Percentiles rank a stretch among this genome's conserved stretches.
These are phyloP conservation scores for Microvelia longipes DNA, from an alignment of 1,140 invertebrate genomes.

Conservation along the genomic window DNA sequence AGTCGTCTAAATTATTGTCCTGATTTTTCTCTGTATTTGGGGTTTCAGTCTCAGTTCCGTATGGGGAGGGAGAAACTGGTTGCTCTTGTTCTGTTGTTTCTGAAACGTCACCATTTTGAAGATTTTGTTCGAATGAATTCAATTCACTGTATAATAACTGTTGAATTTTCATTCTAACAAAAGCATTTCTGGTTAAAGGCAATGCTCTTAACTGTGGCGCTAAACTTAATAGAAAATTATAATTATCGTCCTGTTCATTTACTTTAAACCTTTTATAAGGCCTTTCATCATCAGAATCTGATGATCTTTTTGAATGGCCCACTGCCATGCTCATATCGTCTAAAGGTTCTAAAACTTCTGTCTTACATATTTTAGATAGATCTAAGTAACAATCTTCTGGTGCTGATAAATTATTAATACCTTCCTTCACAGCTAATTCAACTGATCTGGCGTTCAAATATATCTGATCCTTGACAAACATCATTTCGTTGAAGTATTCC, in stretches of 20 bases:
- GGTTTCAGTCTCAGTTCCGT: not conserved
- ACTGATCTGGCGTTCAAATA: conserved; percentile 2
- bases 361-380: not conserved
- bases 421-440: not conserved
- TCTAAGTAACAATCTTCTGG: not conserved
- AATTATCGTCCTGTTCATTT: conserved; percentile 26
- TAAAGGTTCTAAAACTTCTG: not conserved
- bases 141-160: conserved; percentile 28
- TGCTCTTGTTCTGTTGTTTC: not conserved
- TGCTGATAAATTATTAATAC: not conserved
- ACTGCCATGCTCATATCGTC: not conserved
- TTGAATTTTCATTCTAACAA: conserved; percentile 29
- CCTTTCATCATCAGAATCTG: not conserved
- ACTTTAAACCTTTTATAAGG: conserved; percentile 13
- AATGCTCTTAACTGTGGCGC: conserved; percentile 26
- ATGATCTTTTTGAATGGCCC: not conserved
- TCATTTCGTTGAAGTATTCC: conserved; percentile 16
- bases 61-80: not conserved
- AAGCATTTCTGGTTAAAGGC: conserved; percentile 28
- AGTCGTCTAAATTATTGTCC: no score
- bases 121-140: conserved; percentile 9
- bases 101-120: not conserved
- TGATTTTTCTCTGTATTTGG: no score
- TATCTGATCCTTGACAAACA: conserved; percentile 15
- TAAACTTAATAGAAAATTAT: conserved; percentile 29